Conservation (phyloP, 2,888 invertebrate species). For the Lapara coniferarum region DNA sequence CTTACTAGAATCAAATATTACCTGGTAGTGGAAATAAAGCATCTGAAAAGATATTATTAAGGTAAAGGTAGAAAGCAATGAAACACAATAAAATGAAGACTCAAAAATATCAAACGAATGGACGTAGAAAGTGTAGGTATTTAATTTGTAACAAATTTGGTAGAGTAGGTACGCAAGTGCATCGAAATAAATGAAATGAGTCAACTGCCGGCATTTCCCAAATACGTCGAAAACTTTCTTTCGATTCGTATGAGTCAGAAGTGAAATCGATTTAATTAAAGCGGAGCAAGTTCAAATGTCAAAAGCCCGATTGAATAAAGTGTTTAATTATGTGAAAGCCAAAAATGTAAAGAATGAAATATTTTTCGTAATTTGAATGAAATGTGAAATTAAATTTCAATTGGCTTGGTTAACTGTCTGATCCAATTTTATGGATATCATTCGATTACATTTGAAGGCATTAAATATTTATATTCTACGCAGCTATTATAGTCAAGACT, state of each 20-base stretch:
- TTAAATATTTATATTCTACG: too few relatives aligned
- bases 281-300: slow-evolving; percentile 11
- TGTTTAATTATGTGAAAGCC: slow-evolving; percentile 8
- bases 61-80: too few relatives aligned
- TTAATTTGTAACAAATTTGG: not conserved
- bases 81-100: too few relatives aligned
- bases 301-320: not conserved
- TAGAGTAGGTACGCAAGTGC: not conserved
- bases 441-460: too few relatives aligned
- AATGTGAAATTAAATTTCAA: not conserved
- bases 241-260: slow-evolving; percentile 21
- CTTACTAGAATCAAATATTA: too few relatives aligned
- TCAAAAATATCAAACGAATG: not conserved
- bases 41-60: too few relatives aligned
- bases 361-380: not conserved
- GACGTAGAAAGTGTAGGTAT: too few relatives aligned
- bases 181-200: slow-evolving; percentile 3
- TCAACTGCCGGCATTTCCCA: slow-evolving; percentile 5
- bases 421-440: too few relatives aligned
- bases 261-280: slow-evolving; percentile 25
- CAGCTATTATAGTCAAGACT: too few relatives aligned
- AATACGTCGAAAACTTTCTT: slow-evolving; percentile 23
- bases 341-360: slow-evolving; percentile 5
- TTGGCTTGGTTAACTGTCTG: not conserved
- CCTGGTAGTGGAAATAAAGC: too few relatives aligned